These are phyloP conservation scores for Trichomalopsis sarcophagae DNA, from an alignment of 1,140 invertebrate genomes.

Conservation along the genomic window DNA sequence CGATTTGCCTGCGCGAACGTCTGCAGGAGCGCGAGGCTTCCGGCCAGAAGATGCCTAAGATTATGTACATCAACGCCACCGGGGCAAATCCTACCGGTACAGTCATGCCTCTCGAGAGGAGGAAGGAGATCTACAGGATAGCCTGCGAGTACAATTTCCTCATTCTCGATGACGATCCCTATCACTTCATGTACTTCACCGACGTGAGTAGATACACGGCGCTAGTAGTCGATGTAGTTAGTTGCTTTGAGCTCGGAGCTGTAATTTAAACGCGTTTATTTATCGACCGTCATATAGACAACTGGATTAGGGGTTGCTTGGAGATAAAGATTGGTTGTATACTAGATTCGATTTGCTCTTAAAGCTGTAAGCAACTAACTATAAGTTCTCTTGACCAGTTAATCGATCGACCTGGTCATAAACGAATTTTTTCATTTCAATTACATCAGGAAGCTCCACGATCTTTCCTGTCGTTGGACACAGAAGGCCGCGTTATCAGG, in stretches of 20 bases:
- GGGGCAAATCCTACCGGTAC: conserved; percentile 83
- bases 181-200: conserved; percentile 84
- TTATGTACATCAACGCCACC: conserved; percentile 79
- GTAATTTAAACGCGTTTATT: no score
- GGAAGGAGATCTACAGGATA: conserved; percentile 83
- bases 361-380: no score
- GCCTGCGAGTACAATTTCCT: conserved; percentile 85
- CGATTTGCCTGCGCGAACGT: conserved; percentile 69
- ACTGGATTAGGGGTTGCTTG: no score
- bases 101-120: conserved; percentile 79
- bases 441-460: conserved; percentile 74
- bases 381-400: no score
- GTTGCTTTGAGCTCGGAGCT: no score
- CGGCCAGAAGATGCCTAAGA: conserved; percentile 77
- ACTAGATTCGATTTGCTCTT: no score
- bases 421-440: conserved; percentile 17
- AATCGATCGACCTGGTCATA: no score
- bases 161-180: conserved; percentile 89
- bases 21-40: conserved; percentile 72
- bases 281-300: no score
- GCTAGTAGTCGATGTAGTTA: neutral
- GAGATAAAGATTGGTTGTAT: no score
- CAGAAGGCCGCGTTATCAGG: conserved; percentile 84
- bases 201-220: conserved; percentile 65
- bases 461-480: conserved; percentile 85